Percentiles rank a stretch among this genome's conserved stretches.
These are phyloP conservation scores for Mormyrus lacerda DNA, from an alignment of 2,113 vertebrate species.

Conservation along the genomic window DNA sequence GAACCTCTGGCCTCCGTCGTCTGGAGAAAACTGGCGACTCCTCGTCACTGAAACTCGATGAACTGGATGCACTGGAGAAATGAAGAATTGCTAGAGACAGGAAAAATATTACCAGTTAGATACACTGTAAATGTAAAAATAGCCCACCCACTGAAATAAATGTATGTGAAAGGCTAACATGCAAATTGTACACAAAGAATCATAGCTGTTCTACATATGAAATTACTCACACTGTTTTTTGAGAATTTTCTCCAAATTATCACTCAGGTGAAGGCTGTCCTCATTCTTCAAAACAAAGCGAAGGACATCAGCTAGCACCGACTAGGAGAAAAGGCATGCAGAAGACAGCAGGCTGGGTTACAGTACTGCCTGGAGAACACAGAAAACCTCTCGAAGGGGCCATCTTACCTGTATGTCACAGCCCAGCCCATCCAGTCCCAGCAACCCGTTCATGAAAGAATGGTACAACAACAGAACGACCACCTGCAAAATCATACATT, in stretches of 20 bases:
- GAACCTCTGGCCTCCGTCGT: slow-evolving; percentile 54
- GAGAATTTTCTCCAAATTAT: slow-evolving; percentile 69
- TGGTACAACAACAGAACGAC: slow-evolving; percentile 73
- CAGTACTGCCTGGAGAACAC: not conserved
- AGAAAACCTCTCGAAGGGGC: not conserved
- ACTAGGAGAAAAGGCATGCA: slow-evolving; percentile 44
- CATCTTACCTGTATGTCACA: slow-evolving; percentile 71
- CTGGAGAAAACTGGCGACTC: slow-evolving; percentile 51
- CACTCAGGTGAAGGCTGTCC: slow-evolving; percentile 61
- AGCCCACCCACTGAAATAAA: not conserved
- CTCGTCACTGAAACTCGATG: slow-evolving; percentile 51
- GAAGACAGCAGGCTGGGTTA: not conserved
- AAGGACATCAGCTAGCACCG: slow-evolving; percentile 67
- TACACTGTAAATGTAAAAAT: not conserved
- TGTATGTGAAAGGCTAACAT: not conserved
- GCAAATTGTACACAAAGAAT: not conserved
- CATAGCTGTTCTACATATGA: not conserved
- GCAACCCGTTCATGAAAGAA: slow-evolving; percentile 64
- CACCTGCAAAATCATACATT: slow-evolving; percentile 39
- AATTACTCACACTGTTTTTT: slow-evolving; percentile 60
- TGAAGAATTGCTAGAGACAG: slow-evolving; percentile 19
- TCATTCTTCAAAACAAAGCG: slow-evolving; percentile 71
- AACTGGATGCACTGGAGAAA: slow-evolving; percentile 17
- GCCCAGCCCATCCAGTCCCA: slow-evolving; percentile 62
- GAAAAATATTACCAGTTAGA: not conserved